Base-by-base conservation (phyloP, 1,140 invertebrate species). In the Sogatella furcifera region DNA sequence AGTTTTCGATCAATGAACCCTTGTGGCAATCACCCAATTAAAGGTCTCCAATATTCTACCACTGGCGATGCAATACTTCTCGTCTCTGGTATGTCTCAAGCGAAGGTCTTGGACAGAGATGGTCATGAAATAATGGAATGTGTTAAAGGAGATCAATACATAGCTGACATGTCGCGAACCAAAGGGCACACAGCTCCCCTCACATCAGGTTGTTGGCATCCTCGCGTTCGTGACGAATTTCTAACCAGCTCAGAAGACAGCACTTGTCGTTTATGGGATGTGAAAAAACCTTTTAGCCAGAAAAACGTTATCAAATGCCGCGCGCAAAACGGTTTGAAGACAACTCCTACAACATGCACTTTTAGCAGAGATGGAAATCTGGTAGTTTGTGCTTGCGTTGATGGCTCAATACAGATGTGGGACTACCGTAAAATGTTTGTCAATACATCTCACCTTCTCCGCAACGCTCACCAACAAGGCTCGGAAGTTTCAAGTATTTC, bases 401-500 rank as follows among this genome's bases (percentile, higher is more conserved):
- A 99, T 75, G 97, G 97, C 1, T 97, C 93, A 0, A 87, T 99
- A 66, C 95, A 98, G 73, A 88, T 98, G 74, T 99, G 96, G 96
- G 97, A 99, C 72, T 87, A 93, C 54, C 81, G 95, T 43, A 87
- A 85, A 69, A 86, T 81, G 67, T 86, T 83, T 66, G 86, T 81
- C 9, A 95, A 92, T 68, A 92, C 92, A 0, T 81, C 84, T 0
- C 76, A 86, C 52, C 72, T 89, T 31, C 75, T 93, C 1, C 78
- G 92, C 61, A 83, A 81, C 56, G 94, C 92, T 0, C 97, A 99
- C 74, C 76, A 81, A 59, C 87, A 84, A 66, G 84, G 85, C 6
- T 79, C 78, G 0, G 92, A 97, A 70, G 92, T 92, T 34, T 90
- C 90, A 0, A 86, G 85, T 55, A 74, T 98, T 21, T 77, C 80